Percentiles rank a stretch among this genome's conserved stretches.
These are phyloP conservation scores for Petrocephalus microphthalmus DNA, from an alignment of 2,113 vertebrate genomes.

Conservation along the genomic window DNA sequence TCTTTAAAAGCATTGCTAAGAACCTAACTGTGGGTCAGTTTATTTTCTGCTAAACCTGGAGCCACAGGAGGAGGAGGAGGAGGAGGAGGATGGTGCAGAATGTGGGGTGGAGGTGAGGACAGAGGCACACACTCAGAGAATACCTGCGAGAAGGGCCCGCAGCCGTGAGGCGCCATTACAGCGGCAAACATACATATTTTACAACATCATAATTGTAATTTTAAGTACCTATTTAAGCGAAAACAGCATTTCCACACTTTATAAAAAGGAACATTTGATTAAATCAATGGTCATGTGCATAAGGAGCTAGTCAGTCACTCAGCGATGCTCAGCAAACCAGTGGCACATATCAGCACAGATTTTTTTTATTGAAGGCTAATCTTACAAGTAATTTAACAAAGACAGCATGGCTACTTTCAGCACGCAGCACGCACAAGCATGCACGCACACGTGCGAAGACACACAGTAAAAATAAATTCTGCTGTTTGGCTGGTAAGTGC, in stretches of 20 bases:
- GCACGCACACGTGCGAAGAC: background rate
- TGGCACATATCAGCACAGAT: background rate
- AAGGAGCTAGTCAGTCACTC: background rate
- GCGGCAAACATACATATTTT: no score
- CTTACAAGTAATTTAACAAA: slow-evolving; percentile 21
- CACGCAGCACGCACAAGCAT: background rate
- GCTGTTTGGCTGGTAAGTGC: slow-evolving; percentile 9
- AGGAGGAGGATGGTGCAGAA: background rate
- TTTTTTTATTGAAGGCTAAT: slow-evolving; percentile 19
- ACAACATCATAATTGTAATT: no score
- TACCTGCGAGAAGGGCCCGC: no score
- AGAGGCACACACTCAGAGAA: background rate
- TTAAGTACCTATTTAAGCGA: no score
- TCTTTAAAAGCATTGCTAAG: background rate
- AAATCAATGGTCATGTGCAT: background rate
- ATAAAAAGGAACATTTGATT: background rate
- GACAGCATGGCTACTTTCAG: slow-evolving; percentile 11
- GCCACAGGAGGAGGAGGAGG: background rate
- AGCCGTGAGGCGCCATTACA: no score
- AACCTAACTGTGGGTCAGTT: background rate
- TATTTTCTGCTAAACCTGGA: background rate
- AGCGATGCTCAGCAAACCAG: background rate
- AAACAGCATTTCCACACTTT: no score
- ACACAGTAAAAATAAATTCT: slow-evolving; percentile 6
- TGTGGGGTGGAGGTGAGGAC: background rate